Percentiles rank a stretch among this genome's conserved stretches.
Evolutionary conservation across 2,888 invertebrate species (phyloP).

Genomic region (Agrenia bidenticulata): DNA sequence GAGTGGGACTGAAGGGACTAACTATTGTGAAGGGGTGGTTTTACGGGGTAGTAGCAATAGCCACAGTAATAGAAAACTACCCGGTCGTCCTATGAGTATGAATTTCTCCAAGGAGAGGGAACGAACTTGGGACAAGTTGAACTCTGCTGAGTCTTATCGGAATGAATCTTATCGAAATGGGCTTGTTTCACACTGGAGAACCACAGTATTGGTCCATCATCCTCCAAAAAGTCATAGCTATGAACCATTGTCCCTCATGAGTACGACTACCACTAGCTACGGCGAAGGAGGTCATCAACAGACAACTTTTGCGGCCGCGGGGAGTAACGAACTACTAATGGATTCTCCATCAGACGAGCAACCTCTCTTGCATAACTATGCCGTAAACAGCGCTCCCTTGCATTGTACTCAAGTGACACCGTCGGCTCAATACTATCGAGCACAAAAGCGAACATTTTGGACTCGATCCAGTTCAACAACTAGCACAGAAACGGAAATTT

Average conservation of each 20-base stretch:
- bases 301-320: neutral
- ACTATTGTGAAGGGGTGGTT: neutral
- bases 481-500: conserved; percentile 52
- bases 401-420: conserved; percentile 24
- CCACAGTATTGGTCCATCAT: conserved; percentile 48
- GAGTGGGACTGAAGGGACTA: neutral
- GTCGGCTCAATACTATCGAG: conserved; percentile 45
- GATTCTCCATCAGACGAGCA: conserved; percentile 23
- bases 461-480: conserved; percentile 50
- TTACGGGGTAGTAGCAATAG: conserved; percentile 11
- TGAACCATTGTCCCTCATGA: conserved; percentile 33
- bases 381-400: conserved; percentile 25
- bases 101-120: conserved; percentile 11
- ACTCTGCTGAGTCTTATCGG: neutral
- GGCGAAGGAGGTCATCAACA: conserved; percentile 3
- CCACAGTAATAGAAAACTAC: conserved; percentile 8
- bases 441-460: conserved; percentile 52
- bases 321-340: neutral
- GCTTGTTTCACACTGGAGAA: conserved; percentile 40
- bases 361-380: conserved; percentile 9
- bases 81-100: conserved; percentile 4
- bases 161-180: neutral
- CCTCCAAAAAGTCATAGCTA: conserved; percentile 46
- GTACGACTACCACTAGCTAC: conserved; percentile 23
- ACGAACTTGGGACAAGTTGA: conserved; percentile 13